Conservation (phyloP, 92 coral and sea anemone species). For the Parazoanthus darwini region DNA sequence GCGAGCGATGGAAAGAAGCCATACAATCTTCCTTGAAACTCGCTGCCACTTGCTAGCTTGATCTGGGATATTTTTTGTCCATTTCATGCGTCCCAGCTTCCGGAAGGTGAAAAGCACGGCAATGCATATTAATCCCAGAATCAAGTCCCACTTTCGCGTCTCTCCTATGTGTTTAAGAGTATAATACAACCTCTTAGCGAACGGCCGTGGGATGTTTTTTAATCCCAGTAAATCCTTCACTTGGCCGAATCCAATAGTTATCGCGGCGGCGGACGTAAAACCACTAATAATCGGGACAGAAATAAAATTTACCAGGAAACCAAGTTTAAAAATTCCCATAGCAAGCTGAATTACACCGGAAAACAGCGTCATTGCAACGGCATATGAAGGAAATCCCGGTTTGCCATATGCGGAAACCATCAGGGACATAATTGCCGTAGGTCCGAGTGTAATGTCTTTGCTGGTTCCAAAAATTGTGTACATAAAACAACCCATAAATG, state of each 20-base stretch:
- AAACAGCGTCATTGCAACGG: constrained; percentile 73
- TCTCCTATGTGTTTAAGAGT: constrained; percentile 83
- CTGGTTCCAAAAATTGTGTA: constrained; percentile 96
- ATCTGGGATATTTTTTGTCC: constrained; percentile 64
- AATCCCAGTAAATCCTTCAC: constrained; percentile 87
- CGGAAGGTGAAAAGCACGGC: constrained; percentile 60
- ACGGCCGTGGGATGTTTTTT: constrained; percentile 78
- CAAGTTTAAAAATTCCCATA: constrained; percentile 94
- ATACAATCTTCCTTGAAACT: constrained; percentile 74
- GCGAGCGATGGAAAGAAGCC: constrained; percentile 79
- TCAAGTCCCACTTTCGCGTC: constrained; percentile 82
- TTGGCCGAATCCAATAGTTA: constrained; percentile 92
- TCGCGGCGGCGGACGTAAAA: constrained; percentile 94
- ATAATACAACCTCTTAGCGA: constrained; percentile 69
- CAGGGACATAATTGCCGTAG: constrained; percentile 95
- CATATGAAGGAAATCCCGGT: constrained; percentile 78
- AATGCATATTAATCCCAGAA: constrained; percentile 82
- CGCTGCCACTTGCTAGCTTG: constrained; percentile 62
- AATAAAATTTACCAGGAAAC: constrained; percentile 91
- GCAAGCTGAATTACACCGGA: constrained; percentile 80
- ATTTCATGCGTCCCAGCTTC: constrained; percentile 75
- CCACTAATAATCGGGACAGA: constrained; percentile 92
- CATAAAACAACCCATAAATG: constrained; percentile 93
- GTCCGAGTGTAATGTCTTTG: constrained; percentile 93
- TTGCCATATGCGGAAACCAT: constrained; percentile 94